Conservation (phyloP, 2,888 invertebrate genomes). For the Dolichomitus sp. region DNA sequence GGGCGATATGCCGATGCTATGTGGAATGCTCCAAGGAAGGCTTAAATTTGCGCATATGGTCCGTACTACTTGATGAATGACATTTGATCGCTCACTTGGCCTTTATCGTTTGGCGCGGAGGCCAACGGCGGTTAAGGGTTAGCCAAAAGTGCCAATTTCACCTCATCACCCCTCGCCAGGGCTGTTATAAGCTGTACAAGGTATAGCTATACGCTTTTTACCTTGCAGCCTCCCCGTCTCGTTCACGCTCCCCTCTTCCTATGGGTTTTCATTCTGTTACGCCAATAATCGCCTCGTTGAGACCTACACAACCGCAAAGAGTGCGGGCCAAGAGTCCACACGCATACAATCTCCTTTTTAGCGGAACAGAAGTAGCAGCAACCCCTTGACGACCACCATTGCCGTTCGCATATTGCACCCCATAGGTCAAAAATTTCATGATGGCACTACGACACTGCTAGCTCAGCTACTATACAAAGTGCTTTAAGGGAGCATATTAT, state of each 20-base stretch:
- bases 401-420: not conserved
- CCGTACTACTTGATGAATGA: constrained; percentile 38
- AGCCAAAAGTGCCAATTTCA: constrained; percentile 55
- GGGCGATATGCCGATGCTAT: constrained; percentile 5
- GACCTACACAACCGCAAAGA: constrained; percentile 29
- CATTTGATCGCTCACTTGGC: constrained; percentile 58
- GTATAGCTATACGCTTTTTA: not conserved
- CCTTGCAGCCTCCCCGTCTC: not conserved
- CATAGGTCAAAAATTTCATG: not conserved
- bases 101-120: constrained; percentile 32
- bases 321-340: constrained; percentile 39
- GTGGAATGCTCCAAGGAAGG: not conserved
- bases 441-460: constrained; percentile 2
- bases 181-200: not conserved
- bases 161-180: not conserved
- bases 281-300: constrained; percentile 44
- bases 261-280: constrained; percentile 35
- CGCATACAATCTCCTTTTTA: constrained; percentile 10
- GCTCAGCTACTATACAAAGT: not conserved
- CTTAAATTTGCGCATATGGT: constrained; percentile 17
- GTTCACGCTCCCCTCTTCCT: constrained; percentile 5
- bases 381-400: constrained; percentile 24
- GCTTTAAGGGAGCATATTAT: not conserved
- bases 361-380: constrained; percentile 3
- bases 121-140: constrained; percentile 35